Evolutionary conservation across 2,797 vertebrate species (phyloP), one percentile per base, ranked within the genome.

Genomic region (Notolabrus celidotus): DNA sequence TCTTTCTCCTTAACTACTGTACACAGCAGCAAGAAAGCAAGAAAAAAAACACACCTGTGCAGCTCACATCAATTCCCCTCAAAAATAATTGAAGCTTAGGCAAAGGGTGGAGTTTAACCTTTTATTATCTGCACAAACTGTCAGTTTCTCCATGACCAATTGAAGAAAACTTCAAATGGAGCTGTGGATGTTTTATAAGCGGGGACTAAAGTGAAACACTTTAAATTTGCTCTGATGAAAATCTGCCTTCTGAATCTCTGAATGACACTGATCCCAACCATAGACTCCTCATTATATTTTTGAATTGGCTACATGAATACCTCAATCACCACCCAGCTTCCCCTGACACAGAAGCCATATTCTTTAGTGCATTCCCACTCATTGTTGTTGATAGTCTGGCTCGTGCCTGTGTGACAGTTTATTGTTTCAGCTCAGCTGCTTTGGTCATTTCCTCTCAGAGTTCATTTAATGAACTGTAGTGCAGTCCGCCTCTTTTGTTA

Each of bases 341-440:
- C 39, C 10, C 41, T 27, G 31, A 25, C 47, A 17, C 20, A 33
- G 34, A 14, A 10, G 12, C 9, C 31, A 4, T 42, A 41, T 51
- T 46, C 34, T 27, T n/a, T 25, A 27, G 25, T 5, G 27, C 4
- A 10, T 54, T 76, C 23, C 61, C 50, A 41, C 38, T 43, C 23
- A 42, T 14, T 55, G 66, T 45, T 60, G 67, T 76, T 83, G 71
- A 85, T 83, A 49, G 11, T 82, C 64, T 77, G 49, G 14, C 39
- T 64, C 22, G 17, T 36, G 42, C 11, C 39, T 20, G 19, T 45
- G 42, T 45, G 39, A 67, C 38, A 14, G 54, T 51, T 49, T 45
- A 79, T 84, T 88, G 86, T 88, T 88, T 82, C 27, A 73, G 59
- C 16, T 59, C 78, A 78, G 75, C 82, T 77, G 74, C 31, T 80